Base-by-base conservation (phyloP, 2,888 invertebrate species). In the Polydesmus complanatus region DNA sequence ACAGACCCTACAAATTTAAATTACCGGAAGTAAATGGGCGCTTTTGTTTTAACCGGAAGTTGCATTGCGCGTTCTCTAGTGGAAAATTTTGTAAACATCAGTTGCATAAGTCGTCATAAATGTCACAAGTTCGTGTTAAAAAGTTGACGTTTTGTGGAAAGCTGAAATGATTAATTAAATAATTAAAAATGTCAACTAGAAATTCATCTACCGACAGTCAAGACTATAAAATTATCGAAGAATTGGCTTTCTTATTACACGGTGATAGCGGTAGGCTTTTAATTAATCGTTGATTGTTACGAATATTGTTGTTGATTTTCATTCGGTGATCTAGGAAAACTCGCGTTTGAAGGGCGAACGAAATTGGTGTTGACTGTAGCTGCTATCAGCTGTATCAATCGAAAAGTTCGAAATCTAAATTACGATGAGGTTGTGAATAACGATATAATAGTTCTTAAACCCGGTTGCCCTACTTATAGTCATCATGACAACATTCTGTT, bases 401-500 rank as follows among this genome's bases (percentile, higher is more conserved):
- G 27, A 27, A 2, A 22, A n/a, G 25, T 56, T 3, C 27, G 19
- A 3, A 18, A 37, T 27, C n/a, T 56, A 19, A 3, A 56, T 21
- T 26, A 2, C 2, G 11, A 56, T 56, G 52, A 51, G 19, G n/a
- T n/a, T n/a, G 5, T 22, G 8, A 22, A 51, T n/a, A 22, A 51
- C 52, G 19, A 8, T 11, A 22, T 22, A 8, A n/a, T 3, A 8
- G 5, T n/a, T 8, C 5, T 51, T n/a, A 22, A 22, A 8, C 11
- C 52, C n/a, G 52, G 8, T 8, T 3, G n/a, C n/a, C n/a, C n/a
- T n/a, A 56, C n/a, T 25, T 14, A 37, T 37, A 14, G 8, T 8
- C n/a, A 27, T 8, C n/a, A 27, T 27, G 55, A 56, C 37, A 56
- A 56, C 48, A 5, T 56, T 11, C 47, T 50, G n/a, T 61, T 27